Percentiles rank a stretch among this genome's conserved stretches.
These are phyloP conservation scores for Neuroscelio doddi DNA, from an alignment of 2,888 invertebrate genomes.

Conservation along the genomic window DNA sequence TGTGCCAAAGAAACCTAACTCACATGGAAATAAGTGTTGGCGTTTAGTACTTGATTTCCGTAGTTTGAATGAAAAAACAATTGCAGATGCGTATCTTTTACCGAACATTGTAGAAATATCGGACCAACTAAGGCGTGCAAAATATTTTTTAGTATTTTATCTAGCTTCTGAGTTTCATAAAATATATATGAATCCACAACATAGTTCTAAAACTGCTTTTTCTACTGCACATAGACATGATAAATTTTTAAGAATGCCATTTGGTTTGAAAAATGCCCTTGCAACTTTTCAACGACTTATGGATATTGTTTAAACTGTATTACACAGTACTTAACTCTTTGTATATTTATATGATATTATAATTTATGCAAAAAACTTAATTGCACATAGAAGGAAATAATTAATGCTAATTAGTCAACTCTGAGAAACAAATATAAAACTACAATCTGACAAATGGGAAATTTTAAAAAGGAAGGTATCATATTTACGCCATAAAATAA, in stretches of 20 bases:
- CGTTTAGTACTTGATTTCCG: no score
- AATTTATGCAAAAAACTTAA: conserved; percentile 30
- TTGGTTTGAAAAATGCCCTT: conserved; percentile 58
- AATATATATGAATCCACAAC: conserved; percentile 38
- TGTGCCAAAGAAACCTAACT: no score
- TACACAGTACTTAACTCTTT: conserved; percentile 46
- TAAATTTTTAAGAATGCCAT: conserved; percentile 52
- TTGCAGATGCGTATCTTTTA: no score
- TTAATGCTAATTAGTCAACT: no score
- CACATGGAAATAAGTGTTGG: no score
- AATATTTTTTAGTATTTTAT: conserved; percentile 50
- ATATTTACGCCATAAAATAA: no score
- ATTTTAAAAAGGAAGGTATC: no score
- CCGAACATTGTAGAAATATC: no score
- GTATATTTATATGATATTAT: conserved; percentile 48
- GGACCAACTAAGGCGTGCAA: conserved; percentile 43
- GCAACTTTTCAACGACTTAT: conserved; percentile 59
- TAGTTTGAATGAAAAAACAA: no score
- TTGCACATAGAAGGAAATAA: conserved; percentile 35
- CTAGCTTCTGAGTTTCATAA: conserved; percentile 53
- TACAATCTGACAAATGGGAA: no score
- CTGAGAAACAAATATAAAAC: no score
- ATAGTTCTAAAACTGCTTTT: conserved; percentile 46
- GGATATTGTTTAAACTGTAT: conserved; percentile 45
- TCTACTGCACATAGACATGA: conserved; percentile 45